Evolutionary conservation across 2,797 vertebrate species (phyloP), one percentile per base, ranked within the genome.

Genomic region (Galagoides demidoff): DNA sequence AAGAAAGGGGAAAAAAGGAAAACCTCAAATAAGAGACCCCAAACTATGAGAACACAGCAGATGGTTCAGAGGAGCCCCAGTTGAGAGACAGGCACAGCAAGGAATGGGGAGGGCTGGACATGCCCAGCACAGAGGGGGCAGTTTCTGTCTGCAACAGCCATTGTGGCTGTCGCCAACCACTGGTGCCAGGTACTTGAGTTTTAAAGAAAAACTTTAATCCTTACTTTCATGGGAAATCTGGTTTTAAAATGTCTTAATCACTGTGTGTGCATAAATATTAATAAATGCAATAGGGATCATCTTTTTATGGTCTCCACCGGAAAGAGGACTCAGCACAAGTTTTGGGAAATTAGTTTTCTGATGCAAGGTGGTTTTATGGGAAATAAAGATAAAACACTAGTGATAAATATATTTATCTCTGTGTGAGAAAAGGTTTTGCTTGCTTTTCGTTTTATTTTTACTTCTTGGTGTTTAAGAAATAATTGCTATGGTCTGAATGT

Each of bases 81-180:
- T 19, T 4, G n/a, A 83, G 39, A 34, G 19, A 9, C 13, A 1
- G 63, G 4, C 13, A 2, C 1, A 0, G 8, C 0, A 0, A 27
- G 23, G 74, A 16, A 7, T 6, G 11, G 23, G 61, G 8, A 34
- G 7, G 23, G 61, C 6, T 31, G 7, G 52, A 20, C 6, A 55
- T 5, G 23, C 34, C 31, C 3, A 10, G 17, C 3, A 13, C 61
- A 23, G 39, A 68, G 2, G 4, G 2, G 0, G 34, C 10, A 1
- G 1, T 37, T 39, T 61, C 43, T 34, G 3, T 77, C 34, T 82
- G 19, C 39, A 29, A 8, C 4, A 14, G 22, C 16, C 7, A 2
- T 25, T 20, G 9, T 23, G 31, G 31, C 10, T 66, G 16, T 16
- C 1, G 0, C 39, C 2, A 77, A 10, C 39, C n/a, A 17, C 9